These are phyloP conservation scores for Anagyrus pseudococci DNA, from an alignment of 2,888 invertebrate species.

Conservation along the genomic window DNA sequence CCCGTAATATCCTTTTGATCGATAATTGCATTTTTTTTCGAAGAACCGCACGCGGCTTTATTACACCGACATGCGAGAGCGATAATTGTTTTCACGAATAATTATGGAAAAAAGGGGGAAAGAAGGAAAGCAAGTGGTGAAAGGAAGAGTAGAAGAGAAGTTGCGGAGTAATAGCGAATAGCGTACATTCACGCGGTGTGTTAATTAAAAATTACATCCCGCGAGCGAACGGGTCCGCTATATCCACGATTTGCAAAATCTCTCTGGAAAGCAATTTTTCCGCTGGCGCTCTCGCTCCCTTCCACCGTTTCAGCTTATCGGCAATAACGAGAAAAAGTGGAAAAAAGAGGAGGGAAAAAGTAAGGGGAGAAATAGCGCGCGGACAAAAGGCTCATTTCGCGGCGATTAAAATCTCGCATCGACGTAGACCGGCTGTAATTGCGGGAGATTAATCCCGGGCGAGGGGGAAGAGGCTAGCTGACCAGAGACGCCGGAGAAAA, in stretches of 20 bases:
- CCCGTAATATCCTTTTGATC: background rate
- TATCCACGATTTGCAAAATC: conserved; percentile 1
- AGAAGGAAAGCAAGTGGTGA: no score
- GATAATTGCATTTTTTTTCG: conserved; percentile 12
- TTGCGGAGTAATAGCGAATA: no score
- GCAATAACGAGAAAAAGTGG: background rate
- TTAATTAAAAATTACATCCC: conserved; percentile 4
- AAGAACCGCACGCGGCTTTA: conserved; percentile 3
- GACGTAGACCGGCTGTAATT: conserved; percentile 17
- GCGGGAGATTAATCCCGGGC: conserved; percentile 18
- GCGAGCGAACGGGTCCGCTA: no score
- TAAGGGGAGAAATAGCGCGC: background rate
- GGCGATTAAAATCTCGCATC: conserved; percentile 25
- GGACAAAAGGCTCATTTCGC: conserved; percentile 26
- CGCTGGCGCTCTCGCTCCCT: background rate
- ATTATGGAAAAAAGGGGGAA: conserved; percentile 6
- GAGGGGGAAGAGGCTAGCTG: background rate
- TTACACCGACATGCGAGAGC: background rate
- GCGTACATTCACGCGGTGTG: no score
- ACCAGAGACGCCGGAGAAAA: no score
- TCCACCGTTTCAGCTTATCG: background rate
- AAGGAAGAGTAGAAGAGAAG: background rate
- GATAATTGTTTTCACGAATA: conserved; percentile 11
- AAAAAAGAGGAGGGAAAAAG: background rate
- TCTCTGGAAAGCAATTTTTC: conserved; percentile 22